Percentiles rank a stretch among this genome's conserved stretches.
Conservation (phyloP, 2,888 invertebrate species). For the Isoperla grammatica region DNA sequence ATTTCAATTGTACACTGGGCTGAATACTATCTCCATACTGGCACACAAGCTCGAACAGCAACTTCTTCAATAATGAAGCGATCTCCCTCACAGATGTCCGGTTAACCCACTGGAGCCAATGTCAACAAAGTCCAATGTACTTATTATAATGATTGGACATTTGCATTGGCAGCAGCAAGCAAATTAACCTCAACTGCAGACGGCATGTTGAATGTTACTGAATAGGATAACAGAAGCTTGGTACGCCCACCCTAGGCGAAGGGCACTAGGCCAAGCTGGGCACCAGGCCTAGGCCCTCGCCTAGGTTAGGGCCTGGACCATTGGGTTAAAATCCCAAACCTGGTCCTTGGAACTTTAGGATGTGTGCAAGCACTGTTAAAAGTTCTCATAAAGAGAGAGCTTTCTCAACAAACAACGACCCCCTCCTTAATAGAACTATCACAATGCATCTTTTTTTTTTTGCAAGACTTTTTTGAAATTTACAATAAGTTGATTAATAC, state of each 20-base stretch:
- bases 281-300: no score
- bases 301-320: no score
- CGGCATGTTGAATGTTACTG: no score
- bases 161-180: conserved; percentile 41
- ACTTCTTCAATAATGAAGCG: neutral
- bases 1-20: no score
- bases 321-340: no score
- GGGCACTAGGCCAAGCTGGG: no score
- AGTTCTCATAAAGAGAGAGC: conserved; percentile 30
- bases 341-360: no score
- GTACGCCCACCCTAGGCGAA: no score
- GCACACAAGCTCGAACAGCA: neutral
- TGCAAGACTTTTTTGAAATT: no score
- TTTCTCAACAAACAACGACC: conserved; percentile 19
- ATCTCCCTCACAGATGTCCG: conserved; percentile 8
- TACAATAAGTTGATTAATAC: no score
- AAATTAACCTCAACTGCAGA: conserved; percentile 21
- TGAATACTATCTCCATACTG: neutral
- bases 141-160: conserved; percentile 41
- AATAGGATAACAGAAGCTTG: no score
- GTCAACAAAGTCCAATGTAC: conserved; percentile 46
- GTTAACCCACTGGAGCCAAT: conserved; percentile 39
- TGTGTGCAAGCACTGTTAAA: conserved; percentile 19
- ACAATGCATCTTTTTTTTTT: conserved; percentile 20
- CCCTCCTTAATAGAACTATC: conserved; percentile 28